Evolutionary conservation across 2,113 vertebrate species (phyloP).

Genomic region (Brienomyrus brachyistius): DNA sequence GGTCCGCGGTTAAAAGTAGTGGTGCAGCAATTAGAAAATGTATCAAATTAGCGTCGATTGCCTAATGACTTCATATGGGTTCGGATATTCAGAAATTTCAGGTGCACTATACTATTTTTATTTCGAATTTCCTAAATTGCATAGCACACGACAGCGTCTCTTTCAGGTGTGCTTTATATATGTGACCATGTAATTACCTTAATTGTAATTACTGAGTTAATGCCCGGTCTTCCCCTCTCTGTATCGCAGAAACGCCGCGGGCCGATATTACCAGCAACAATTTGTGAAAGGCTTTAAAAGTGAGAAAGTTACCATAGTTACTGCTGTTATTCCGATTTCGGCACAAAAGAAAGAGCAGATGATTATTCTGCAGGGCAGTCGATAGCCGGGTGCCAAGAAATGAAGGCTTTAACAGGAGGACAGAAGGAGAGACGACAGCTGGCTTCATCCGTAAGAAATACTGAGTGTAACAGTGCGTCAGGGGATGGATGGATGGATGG

Average conservation of each 20-base stretch:
- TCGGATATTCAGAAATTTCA: not conserved
- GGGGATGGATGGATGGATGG: not conserved
- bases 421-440: not conserved
- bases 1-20: not conserved
- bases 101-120: not conserved
- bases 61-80: not conserved
- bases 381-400: not conserved
- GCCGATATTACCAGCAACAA: no score
- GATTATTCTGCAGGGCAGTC: conserved; percentile 12
- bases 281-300: not conserved
- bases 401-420: not conserved
- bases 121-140: not conserved
- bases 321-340: not conserved
- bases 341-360: conserved; percentile 19
- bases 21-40: not conserved
- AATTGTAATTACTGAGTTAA: not conserved
- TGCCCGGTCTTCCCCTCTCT: not conserved
- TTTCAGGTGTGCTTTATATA: not conserved
- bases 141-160: not conserved
- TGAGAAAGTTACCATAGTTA: conserved; percentile 20
- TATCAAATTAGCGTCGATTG: not conserved
- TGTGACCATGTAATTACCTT: not conserved
- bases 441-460: not conserved
- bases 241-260: not conserved
- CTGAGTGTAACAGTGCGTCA: not conserved